A percentile compares a stretch with the other conserved stretches of the same genome.
phyloP scores from a whole-genome alignment of 2,888 invertebrate species.

The Nephrocerus scutellatus region DNA sequence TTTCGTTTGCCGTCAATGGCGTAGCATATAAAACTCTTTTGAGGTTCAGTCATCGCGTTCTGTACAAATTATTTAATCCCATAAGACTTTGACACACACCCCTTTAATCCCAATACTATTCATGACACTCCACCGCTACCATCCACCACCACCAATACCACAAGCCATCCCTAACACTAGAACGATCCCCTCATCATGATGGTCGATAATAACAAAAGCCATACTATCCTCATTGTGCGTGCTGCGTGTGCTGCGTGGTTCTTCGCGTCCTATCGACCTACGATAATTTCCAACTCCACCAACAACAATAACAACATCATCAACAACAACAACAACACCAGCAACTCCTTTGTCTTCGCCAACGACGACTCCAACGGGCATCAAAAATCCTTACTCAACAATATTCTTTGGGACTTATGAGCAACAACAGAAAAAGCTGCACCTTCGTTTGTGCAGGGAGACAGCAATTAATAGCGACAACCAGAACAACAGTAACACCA shows the following conservation, averaged over 20 bases:
- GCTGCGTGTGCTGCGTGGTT: slow-evolving; percentile 23
- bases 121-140: slow-evolving; percentile 18
- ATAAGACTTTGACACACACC: too few species aligned
- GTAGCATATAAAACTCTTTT: too few species aligned
- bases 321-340: slow-evolving; percentile 27
- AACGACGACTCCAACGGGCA: slow-evolving; percentile 44
- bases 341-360: slow-evolving; percentile 45
- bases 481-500: slow-evolving; percentile 11
- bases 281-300: slow-evolving; percentile 13
- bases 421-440: slow-evolving; percentile 30
- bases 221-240: slow-evolving; percentile 35
- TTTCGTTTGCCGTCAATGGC: too few species aligned
- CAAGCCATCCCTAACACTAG: slow-evolving; percentile 24
- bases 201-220: slow-evolving; percentile 39
- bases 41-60: too few species aligned
- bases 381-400: slow-evolving; percentile 42
- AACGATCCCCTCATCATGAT: slow-evolving; percentile 27
- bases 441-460: slow-evolving; percentile 33
- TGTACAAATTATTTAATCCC: too few species aligned
- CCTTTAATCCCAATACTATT: slow-evolving; percentile 19
- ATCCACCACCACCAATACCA: slow-evolving; percentile 22
- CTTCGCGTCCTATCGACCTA: slow-evolving; percentile 26
- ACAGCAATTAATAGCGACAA: slow-evolving; percentile 39
- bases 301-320: slow-evolving; percentile 22
- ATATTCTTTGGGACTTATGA: slow-evolving; percentile 45